These are phyloP conservation scores for Rhopalosiphum nymphaeae DNA, from an alignment of 2,888 invertebrate genomes.

Conservation along the genomic window DNA sequence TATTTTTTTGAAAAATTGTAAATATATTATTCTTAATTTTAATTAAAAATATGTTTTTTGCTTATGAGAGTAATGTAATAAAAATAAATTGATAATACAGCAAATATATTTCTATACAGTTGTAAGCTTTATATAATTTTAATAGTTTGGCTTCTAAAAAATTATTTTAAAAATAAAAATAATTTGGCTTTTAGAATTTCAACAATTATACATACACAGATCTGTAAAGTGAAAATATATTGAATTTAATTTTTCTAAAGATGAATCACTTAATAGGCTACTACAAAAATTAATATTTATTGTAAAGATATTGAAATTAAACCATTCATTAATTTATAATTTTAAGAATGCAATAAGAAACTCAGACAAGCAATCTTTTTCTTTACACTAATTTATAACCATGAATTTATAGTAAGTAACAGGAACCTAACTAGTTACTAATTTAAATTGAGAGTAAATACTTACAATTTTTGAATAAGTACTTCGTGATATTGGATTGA, in stretches of 20 bases:
- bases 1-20: background rate
- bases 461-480: constrained; percentile 60
- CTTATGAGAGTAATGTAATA: background rate
- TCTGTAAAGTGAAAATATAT: background rate
- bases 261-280: no score
- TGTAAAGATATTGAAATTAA: background rate
- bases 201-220: background rate
- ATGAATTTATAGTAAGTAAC: background rate
- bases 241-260: no score
- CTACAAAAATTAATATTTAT: background rate
- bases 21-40: background rate
- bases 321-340: background rate
- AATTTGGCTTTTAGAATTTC: background rate
- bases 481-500: constrained; percentile 47
- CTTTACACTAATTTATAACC: background rate
- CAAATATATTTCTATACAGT: background rate
- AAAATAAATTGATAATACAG: background rate
- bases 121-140: background rate
- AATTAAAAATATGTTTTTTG: background rate
- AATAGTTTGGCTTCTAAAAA: background rate
- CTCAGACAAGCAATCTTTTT: background rate
- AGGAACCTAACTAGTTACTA: background rate
- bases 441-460: background rate
- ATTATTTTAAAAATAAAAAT: background rate
- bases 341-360: background rate